phyloP scores from a whole-genome alignment of 1,140 invertebrate species.

The Drosophila neocordata region DNA sequence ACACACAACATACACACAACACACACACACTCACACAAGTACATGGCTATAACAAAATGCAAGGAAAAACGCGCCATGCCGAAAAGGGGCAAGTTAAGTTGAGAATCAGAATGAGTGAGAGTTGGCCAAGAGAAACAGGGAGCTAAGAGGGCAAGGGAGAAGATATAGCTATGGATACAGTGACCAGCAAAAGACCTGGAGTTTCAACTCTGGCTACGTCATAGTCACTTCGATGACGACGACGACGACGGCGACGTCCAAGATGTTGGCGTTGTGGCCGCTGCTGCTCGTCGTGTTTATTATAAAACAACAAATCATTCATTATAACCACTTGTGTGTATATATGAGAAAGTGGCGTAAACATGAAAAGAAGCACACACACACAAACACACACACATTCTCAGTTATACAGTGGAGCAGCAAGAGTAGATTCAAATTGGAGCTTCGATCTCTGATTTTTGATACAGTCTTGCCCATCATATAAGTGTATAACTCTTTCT shows the following conservation, averaged over 20 bases:
- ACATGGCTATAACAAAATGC: constrained; percentile 33
- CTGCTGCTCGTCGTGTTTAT: constrained; percentile 69
- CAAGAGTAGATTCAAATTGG: constrained; percentile 10
- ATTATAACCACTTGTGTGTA: constrained; percentile 80
- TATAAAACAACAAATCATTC: constrained; percentile 82
- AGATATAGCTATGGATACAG: neutral
- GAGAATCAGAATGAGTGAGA: constrained; percentile 24
- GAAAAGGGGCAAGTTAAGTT: constrained; percentile 49
- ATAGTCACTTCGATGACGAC: constrained; percentile 53
- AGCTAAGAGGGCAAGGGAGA: neutral
- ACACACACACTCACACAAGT: constrained; percentile 8
- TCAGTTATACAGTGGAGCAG: constrained; percentile 5
- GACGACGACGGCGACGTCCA: constrained; percentile 41
- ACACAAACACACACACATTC: constrained; percentile 10
- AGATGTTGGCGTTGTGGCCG: constrained; percentile 28
- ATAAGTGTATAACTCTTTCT: too few relatives aligned
- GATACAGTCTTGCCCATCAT: constrained; percentile 5
- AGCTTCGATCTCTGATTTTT: constrained; percentile 14
- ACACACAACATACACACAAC: constrained; percentile 19
- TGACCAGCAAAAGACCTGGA: constrained; percentile 15
- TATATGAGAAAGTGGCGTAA: constrained; percentile 78
- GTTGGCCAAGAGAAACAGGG: constrained; percentile 5
- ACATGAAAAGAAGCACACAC: constrained; percentile 72
- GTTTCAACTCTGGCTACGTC: constrained; percentile 56
- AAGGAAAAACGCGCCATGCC: constrained; percentile 62